These are phyloP conservation scores for Carettochelys insculpta DNA, from an alignment of 2,113 vertebrate genomes.

Conservation along the genomic window DNA sequence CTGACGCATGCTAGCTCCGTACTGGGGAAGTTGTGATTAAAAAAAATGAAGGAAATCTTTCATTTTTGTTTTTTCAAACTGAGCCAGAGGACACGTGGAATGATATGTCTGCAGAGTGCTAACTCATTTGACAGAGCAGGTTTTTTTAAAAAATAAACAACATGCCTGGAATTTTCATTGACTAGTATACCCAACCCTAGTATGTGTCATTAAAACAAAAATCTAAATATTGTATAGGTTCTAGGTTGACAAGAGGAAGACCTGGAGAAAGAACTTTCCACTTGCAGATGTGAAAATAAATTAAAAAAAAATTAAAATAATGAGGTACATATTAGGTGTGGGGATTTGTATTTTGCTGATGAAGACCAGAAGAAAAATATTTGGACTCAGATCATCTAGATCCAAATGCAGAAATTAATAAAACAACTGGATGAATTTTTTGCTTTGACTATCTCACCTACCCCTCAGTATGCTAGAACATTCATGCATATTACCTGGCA, in stretches of 20 bases:
- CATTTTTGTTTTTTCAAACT: neutral
- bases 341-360: neutral
- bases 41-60: neutral
- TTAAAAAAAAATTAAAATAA: too few species aligned
- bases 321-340: neutral
- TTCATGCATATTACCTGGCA: neutral
- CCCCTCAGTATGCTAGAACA: neutral
- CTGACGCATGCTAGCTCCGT: neutral
- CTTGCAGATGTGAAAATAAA: neutral
- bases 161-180: neutral
- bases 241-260: neutral
- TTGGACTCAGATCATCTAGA: neutral
- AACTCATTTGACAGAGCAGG: neutral
- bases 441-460: neutral
- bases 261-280: neutral
- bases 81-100: neutral
- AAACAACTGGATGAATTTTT: neutral
- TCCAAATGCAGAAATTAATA: neutral
- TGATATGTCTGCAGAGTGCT: neutral
- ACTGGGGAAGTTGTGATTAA: neutral
- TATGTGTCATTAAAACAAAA: neutral
- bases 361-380: neutral
- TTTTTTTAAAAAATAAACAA: neutral
- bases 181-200: neutral
- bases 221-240: neutral